Evolutionary conservation across 1,140 invertebrate genomes (phyloP), one percentile per base, ranked within the genome.

Genomic region (Bombus balteatus): DNA sequence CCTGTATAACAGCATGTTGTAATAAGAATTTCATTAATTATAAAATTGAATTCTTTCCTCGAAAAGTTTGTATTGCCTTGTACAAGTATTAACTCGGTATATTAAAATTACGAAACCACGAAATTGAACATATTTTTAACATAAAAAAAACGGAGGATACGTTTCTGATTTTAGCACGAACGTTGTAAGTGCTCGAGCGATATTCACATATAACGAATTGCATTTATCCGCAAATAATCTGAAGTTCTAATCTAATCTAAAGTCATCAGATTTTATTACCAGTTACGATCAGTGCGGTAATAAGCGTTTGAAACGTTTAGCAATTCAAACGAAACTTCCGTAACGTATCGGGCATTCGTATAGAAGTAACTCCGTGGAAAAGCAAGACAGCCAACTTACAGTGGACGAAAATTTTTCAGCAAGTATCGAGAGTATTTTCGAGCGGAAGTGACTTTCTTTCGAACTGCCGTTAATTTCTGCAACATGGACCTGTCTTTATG

Each of bases 141-240:
- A 28, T 0, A 4, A 28, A 47, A 28, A 57, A 12, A 22, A 5
- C 28, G 12, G 4, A 53, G 15, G 47, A 62, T n/a, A 13, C 28
- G 4, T 62, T n/a, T n/a, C 28, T 0, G 28, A 62, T 62, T 62
- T 62, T 12, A n/a, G 28, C 59, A 8, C 10, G 57, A 59, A 59
- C 8, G 57, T 1, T n/a, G 28, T 3, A n/a, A 62, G 28, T 62
- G 59, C 12, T 62, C 59, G 47, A 53, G 6, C 6, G 47, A 53
- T 53, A 22, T 53, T n/a, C 59, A 0, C 22, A 22, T 53, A 53
- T 22, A 68, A 6, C n/a, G 10, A 32, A 34, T 37, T 47, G 25
- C 76, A 28, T 66, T 43, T 68, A 34, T 47, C n/a, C 4, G 25
- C 62, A 28, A 79, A 41, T 68, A 65, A 79, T 68, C 62, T 43